Conservation (phyloP, 2,113 vertebrate genomes). For the Dipodomys merriami region DNA sequence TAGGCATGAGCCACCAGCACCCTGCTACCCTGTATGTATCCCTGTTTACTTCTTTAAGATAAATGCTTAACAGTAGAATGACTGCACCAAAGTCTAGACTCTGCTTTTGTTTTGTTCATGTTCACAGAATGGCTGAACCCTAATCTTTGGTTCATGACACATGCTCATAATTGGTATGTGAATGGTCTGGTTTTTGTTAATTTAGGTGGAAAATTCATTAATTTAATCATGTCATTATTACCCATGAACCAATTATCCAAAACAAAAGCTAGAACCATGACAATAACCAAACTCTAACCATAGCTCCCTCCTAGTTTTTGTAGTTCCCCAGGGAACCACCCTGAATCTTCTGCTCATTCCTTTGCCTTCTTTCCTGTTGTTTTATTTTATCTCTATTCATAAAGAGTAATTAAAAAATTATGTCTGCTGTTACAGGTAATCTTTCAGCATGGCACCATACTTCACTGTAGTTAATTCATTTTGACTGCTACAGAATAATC, state of each 20-base stretch:
- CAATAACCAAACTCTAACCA: neutral
- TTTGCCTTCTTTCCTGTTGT: neutral
- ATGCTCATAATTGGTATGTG: neutral
- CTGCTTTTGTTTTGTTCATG: neutral
- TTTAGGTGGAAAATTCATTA: slow-evolving; percentile 10
- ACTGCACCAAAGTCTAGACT: neutral
- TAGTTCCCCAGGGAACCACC: neutral
- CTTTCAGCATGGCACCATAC: neutral
- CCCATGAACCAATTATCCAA: neutral
- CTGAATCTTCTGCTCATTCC: neutral
- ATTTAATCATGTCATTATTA: slow-evolving; percentile 31
- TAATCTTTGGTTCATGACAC: neutral
- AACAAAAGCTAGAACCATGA: slow-evolving; percentile 12
- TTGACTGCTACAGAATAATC: neutral
- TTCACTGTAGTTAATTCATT: slow-evolving; percentile 7
- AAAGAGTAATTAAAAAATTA: neutral
- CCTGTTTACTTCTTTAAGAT: slow-evolving; percentile 45
- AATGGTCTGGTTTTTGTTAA: slow-evolving; percentile 4
- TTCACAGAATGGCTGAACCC: neutral
- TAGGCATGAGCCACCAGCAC: too few relatives aligned
- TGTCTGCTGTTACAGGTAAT: neutral
- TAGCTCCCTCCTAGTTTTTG: neutral
- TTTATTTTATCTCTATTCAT: neutral
- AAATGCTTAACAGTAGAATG: neutral
- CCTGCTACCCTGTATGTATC: neutral